These are phyloP conservation scores for Ceratotherium simum DNA, from an alignment of 2,113 vertebrate species.

Conservation along the genomic window DNA sequence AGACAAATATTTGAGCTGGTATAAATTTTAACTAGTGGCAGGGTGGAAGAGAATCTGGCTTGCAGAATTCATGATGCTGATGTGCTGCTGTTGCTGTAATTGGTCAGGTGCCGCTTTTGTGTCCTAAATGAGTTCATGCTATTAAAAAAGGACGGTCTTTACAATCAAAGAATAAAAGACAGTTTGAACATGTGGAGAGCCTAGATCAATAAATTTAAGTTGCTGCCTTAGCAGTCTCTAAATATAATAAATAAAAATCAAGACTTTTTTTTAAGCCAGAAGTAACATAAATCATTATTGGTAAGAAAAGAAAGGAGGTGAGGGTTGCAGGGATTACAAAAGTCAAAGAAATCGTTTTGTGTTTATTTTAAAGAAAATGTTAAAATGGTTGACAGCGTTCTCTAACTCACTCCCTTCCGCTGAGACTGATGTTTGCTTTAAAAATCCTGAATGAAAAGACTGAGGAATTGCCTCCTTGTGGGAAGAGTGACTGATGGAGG, in stretches of 20 bases:
- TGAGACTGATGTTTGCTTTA: background rate
- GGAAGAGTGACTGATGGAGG: background rate
- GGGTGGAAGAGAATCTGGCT: background rate
- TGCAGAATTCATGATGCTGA: background rate
- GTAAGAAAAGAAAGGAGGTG: background rate
- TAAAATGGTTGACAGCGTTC: background rate
- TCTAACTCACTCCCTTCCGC: background rate
- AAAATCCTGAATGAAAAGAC: background rate
- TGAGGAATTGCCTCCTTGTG: background rate
- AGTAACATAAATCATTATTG: background rate
- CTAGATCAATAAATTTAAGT: background rate
- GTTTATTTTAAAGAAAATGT: background rate
- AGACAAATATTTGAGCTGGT: background rate
- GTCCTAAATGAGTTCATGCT: background rate
- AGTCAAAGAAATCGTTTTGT: background rate
- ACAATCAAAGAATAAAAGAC: background rate
- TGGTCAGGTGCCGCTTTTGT: background rate
- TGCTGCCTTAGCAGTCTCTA: background rate
- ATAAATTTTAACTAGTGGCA: background rate
- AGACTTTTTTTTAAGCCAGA: background rate
- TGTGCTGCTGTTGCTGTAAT: background rate
- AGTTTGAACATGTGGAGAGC: background rate
- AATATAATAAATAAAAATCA: background rate
- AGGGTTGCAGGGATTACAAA: background rate
- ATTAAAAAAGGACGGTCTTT: background rate